Evolutionary conservation across 2,797 vertebrate species (phyloP), one percentile per base, ranked within the genome.

Genomic region (Fistularia tabacaria): DNA sequence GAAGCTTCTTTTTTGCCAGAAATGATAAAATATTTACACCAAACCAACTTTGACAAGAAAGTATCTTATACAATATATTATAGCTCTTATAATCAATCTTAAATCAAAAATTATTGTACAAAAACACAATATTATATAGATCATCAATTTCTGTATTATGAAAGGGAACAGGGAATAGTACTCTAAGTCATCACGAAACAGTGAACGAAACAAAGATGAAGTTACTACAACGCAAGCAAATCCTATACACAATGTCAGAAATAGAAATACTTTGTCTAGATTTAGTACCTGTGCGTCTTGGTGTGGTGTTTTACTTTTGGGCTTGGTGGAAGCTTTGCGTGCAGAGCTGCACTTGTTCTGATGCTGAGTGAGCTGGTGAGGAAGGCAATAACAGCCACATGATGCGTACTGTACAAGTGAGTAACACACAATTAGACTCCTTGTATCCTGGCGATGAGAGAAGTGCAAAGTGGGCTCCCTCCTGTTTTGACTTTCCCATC

Each of bases 401-500:
- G 81, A 88, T 71, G 81, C 63, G 80, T 80, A 83, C 79, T 64
- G 81, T 80, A 82, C 79, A 76, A 82, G 66, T 76, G 80, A 79
- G 80, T 86, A 76, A 88, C 72, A 92, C 76, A 90, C 86, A 89
- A 88, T 91, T 88, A 92, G 82, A 78, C 82, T 88, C 87, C 87
- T 90, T 85, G 74, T 82, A 85, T 82, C 78, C 82, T 85, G 78
- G 77, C 89, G 87, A 89, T 85, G 85, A 83, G 51, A 92, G 89
- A 76, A 85, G 77, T 74, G 87, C 73, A 85, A 76, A 76, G 80
- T 84, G 78, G 57, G 79, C 54, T 64, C 59, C 65, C 53, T 79
- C 80, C 82, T 75, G 84, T 77, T 74, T 69, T 74, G 75, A 64
- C 77, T 79, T 86, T 79, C 79, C 88, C 87, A 68, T 81, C 83